A percentile compares a stretch with the other conserved stretches of the same genome.
phyloP scores from a whole-genome alignment of 2,888 invertebrate genomes.

The Pristionchus japonicus region DNA sequence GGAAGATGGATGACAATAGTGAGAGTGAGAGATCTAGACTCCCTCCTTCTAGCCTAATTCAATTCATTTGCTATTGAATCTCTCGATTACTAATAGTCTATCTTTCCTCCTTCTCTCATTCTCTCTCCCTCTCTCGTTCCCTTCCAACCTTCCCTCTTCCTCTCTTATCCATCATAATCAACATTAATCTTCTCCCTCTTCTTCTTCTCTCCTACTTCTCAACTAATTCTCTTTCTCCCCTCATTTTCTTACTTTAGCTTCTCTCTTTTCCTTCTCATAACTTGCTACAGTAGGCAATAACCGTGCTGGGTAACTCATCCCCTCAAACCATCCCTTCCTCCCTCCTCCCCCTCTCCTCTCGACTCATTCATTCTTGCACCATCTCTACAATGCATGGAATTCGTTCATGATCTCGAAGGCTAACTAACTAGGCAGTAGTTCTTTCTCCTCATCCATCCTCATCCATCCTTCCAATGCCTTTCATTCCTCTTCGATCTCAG shows the following conservation, averaged over 20 bases:
- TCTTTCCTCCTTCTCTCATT: slow-evolving; percentile 3
- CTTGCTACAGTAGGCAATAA: slow-evolving; percentile 3
- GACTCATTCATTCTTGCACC: not conserved
- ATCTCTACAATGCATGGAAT: slow-evolving; percentile 2
- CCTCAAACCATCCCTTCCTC: not conserved
- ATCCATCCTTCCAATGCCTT: not conserved
- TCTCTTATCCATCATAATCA: slow-evolving; percentile 39
- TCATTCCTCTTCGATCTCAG: slow-evolving; percentile 23
- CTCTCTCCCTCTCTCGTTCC: slow-evolving; percentile 8
- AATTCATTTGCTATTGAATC: slow-evolving; percentile 29
- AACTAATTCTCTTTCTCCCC: slow-evolving; percentile 13
- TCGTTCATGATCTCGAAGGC: not conserved
- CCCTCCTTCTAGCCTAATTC: slow-evolving; percentile 4
- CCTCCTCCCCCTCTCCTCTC: not conserved
- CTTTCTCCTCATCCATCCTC: not conserved
- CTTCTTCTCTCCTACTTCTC: slow-evolving; percentile 23
- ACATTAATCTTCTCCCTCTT: slow-evolving; percentile 28
- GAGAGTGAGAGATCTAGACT: slow-evolving; percentile 14
- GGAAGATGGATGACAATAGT: slow-evolving; percentile 12
- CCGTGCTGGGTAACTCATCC: not conserved
- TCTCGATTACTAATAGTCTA: slow-evolving; percentile 11
- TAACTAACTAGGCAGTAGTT: not conserved
- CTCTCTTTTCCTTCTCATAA: slow-evolving; percentile 19
- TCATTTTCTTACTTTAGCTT: slow-evolving; percentile 32
- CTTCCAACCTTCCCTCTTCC: slow-evolving; percentile 7